Evolutionary conservation across 2,797 vertebrate genomes (phyloP), one percentile per base, ranked within the genome.

Genomic region (Anas capensis): DNA sequence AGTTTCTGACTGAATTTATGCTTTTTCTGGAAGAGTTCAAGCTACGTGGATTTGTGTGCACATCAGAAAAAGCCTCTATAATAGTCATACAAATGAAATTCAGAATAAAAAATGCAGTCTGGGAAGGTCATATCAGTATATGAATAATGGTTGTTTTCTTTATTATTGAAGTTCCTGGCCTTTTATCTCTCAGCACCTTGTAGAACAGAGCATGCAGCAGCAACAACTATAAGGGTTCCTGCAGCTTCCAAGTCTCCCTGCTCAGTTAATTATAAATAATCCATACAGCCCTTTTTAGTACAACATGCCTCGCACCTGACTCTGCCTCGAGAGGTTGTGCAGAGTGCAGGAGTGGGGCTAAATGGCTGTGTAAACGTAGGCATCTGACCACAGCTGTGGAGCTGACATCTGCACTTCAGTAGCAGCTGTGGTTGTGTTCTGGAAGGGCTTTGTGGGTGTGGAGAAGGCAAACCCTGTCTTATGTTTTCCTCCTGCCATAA

Each of bases 111-210:
- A 23, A 51, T 17, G 27, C 10, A 44, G 14, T 64, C 54, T 73
- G 33, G 18, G 64, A 91, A 68, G 86, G 60, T 83, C 49, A 8
- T 36, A 40, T 48, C 27, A 51, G 38, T 80, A 24, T 82, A 81
- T 61, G 64, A 93, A 78, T 92, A 90, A 91, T 90, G 60, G 17
- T 15, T 82, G 18, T 42, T 86, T 90, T 54, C 13, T 72, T 69
- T 86, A 34, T 68, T 71, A 11, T 66, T 84, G 61, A 84, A 85
- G 68, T 36, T 77, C 11, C 1, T 70, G 12, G 21, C 29, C 51
- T 62, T 46, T 38, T 57, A 1, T 70, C 54, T 75, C 46, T 88
- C 57, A 57, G 78, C 60, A 57, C 44, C 60, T 80, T 57, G 31
- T 77, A 77, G 57, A 80, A 27, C 81, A 82, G n/a, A 46, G 54